phyloP scores from a whole-genome alignment of 2,113 vertebrate species.

The Noctilio leporinus region DNA sequence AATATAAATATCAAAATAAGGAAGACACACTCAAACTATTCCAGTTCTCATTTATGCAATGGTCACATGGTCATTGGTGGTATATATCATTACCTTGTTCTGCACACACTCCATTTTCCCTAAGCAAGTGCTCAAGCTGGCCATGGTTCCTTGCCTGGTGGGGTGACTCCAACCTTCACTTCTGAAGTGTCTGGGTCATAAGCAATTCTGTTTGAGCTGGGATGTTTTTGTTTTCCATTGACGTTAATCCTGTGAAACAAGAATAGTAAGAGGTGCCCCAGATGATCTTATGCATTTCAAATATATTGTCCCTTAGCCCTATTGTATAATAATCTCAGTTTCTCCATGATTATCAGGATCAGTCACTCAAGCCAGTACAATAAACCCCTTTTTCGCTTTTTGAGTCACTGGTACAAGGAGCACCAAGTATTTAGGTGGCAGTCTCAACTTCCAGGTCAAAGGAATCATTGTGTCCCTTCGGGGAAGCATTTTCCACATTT shows the following conservation, averaged over 20 bases:
- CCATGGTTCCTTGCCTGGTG: neutral
- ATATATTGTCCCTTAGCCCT: neutral
- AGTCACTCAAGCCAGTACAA: neutral
- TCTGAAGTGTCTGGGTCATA: neutral
- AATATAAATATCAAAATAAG: neutral
- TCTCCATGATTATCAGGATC: neutral
- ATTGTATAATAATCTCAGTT: neutral
- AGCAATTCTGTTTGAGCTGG: neutral
- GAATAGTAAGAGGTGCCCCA: neutral
- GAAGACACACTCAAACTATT: neutral
- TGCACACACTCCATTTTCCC: neutral
- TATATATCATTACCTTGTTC: neutral
- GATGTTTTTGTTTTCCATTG: neutral
- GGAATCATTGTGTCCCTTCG: neutral
- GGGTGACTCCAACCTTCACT: neutral
- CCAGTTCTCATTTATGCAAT: neutral
- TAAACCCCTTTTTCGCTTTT: neutral
- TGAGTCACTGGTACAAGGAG: neutral
- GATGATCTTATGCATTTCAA: neutral
- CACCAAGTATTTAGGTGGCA: neutral
- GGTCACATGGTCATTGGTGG: neutral
- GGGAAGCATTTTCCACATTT: neutral
- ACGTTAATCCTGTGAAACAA: neutral
- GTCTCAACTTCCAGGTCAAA: neutral
- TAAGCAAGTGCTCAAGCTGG: neutral